Base-by-base conservation (phyloP, 2,113 vertebrate genomes). In the Forbesichthys papilliferus region DNA sequence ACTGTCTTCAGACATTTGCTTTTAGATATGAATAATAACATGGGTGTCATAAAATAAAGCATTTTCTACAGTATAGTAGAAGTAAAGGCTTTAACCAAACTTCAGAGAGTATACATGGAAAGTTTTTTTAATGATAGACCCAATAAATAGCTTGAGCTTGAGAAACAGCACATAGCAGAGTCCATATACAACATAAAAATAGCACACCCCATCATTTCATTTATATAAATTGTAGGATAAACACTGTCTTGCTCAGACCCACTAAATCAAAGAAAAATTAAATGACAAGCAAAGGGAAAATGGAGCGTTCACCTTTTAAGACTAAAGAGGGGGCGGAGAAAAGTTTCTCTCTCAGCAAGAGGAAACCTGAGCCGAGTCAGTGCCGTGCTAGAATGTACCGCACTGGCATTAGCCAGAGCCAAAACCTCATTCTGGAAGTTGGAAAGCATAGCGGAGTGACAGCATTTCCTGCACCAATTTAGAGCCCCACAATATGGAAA, bases 391-490 rank as follows among this genome's bases (percentile, higher is more conserved):
- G 80, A 86, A 88, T 91, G 83, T 77, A 86, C 83, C 75, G 72
- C 81, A 84, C 84, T 82, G 80, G 77, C 78, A 87, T 86, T 77
- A 61, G 68, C 59, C 11, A 0, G 72, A 75, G 85, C 69, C 88
- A 64, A 62, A 76, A 88, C 86, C 88, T 79, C 74, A 80, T 70
- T 78, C 74, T 81, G 86, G 78, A 68, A 82, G 88, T 87, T 89
- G 77, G 71, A 85, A 82, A 85, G 85, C 81, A 70, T 66, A 85
- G 83, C 16, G 62, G 80, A 80, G 82, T 80, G 84, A 88, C 89
- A 90, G 89, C 83, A 83, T 88, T 92, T 91, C 88, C 89, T 89
- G 78, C 86, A 76, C 86, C 74, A 80, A 86, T 89, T 91, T 87
- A 84, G 76, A 84, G 69, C 61, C 79, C 83, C 86, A 71, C 85